Evolutionary conservation across 2,113 vertebrate species (phyloP), one percentile per base, ranked within the genome.

Genomic region (Neotragus pygmaeus): DNA sequence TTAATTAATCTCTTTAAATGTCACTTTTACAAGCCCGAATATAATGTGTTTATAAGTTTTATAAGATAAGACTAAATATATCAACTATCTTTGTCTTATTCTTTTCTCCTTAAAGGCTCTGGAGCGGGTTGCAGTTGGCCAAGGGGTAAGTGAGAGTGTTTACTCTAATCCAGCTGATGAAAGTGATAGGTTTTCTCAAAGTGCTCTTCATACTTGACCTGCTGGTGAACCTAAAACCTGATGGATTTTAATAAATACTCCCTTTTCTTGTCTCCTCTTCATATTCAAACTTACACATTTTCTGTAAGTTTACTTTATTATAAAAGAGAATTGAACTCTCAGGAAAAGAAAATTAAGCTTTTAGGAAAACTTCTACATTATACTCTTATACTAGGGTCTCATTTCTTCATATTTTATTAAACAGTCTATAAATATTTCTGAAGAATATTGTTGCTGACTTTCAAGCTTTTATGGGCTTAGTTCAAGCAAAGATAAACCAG

Each of bases 61-160:
- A 77, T 91, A 97, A 98, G 98, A 97, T 93, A 98, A 98, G 96
- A 98, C 97, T 98, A 99, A 99, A 98, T 98, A 96, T 98, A 96
- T 97, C 96, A 97, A 57, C 91, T 94, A 36, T 98, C 97, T 98
- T 97, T 97, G 64, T 96, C 47, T 96, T 96, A 2, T 97, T 98
- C 98, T 98, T 97, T 97, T 96, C 47, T 87, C 83, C 96, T 98
- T 97, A 97, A 97, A 99, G 99, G 99, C 99, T 97, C 98, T 99
- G 98, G 99, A 99, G 88, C 98, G 99, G 94, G 99, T 99, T 98
- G 98, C 98, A 96, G 97, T 98, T 95, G 99, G 99, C 98, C 99
- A 99, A 98, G 98, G 99, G 98, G 99, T 99, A 98, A 99, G 99
- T 99, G 97, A 98, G 94, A 94, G 45, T 98, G 98, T 99, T 98